These are phyloP conservation scores for Trididemnum clinides DNA, from an alignment of 23 tunicate species.

Conservation along the genomic window DNA sequence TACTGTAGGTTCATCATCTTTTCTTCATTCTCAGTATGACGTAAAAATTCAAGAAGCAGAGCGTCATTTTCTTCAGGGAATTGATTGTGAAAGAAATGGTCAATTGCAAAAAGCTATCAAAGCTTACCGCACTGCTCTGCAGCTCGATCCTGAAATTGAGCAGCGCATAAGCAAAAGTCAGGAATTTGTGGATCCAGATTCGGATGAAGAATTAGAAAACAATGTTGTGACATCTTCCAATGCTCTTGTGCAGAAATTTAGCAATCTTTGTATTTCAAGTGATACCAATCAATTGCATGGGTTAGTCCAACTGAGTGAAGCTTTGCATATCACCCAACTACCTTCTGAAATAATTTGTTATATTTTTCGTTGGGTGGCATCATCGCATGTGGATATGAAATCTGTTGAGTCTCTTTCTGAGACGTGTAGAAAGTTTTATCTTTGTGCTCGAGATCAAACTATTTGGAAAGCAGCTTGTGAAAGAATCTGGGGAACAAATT, in stretches of 20 bases:
- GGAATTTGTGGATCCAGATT: neutral
- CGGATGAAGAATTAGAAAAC: neutral
- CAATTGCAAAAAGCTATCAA: conserved; percentile 36
- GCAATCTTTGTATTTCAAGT: neutral
- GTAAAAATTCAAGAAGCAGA: neutral
- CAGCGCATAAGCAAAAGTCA: neutral
- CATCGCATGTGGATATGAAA: conserved; percentile 44
- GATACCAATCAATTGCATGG: neutral
- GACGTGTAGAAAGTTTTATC: conserved; percentile 54
- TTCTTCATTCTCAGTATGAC: neutral
- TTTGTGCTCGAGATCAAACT: conserved; percentile 35
- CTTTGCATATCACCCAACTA: conserved; percentile 16
- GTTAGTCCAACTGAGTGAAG: neutral
- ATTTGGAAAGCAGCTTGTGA: conserved; percentile 61
- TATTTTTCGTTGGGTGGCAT: conserved; percentile 62
- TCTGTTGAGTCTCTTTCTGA: conserved; percentile 42
- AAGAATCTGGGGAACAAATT: conserved; percentile 22
- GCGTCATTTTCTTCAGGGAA: conserved; percentile 31
- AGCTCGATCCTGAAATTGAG: conserved; percentile 62
- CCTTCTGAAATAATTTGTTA: conserved; percentile 43
- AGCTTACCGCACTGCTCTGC: conserved; percentile 41
- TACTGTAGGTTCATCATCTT: neutral
- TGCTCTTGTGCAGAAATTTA: neutral
- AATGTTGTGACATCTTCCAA: neutral
- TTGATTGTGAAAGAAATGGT: conserved; percentile 57